Evolutionary conservation across 2,888 invertebrate genomes (phyloP).

Genomic region (Parnassius mnemosyne): DNA sequence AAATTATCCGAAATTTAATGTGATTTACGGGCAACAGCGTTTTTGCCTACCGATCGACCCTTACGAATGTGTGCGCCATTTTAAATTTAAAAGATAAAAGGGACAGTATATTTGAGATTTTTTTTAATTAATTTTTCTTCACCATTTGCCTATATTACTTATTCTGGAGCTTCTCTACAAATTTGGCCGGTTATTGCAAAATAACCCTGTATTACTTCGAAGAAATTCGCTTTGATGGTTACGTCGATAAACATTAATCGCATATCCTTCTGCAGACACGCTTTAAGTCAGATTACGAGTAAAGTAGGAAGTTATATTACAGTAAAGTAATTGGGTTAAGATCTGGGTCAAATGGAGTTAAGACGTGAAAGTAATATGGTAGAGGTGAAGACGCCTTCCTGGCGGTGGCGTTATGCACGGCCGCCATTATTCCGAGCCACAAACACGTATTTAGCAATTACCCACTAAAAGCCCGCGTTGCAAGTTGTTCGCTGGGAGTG

Average conservation of each 20-base stretch:
- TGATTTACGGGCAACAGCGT: too few relatives aligned
- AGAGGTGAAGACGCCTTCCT: constrained; percentile 50
- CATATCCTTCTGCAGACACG: constrained; percentile 28
- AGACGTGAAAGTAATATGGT: constrained; percentile 42
- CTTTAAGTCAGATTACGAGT: constrained; percentile 44
- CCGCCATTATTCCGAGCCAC: constrained; percentile 25
- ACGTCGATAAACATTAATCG: constrained; percentile 1
- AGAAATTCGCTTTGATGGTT: neutral
- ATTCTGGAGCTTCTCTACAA: too few relatives aligned
- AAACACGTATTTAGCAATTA: constrained; percentile 29
- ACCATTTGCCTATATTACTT: too few relatives aligned
- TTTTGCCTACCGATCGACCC: too few relatives aligned
- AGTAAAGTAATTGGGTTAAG: constrained; percentile 46
- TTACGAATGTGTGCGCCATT: too few relatives aligned
- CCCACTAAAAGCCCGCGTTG: constrained; percentile 26
- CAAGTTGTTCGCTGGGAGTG: constrained; percentile 20
- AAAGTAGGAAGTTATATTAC: constrained; percentile 46
- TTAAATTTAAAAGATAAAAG: too few relatives aligned
- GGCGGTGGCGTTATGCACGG: constrained; percentile 36
- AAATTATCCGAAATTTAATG: too few relatives aligned
- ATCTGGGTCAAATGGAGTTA: constrained; percentile 50
- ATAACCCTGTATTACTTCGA: too few relatives aligned
- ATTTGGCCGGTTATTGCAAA: too few relatives aligned
- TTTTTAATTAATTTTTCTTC: too few relatives aligned
- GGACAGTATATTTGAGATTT: too few relatives aligned